Evolutionary conservation across 2,113 vertebrate genomes (phyloP).

Genomic region (Trichomycterus rosablanca): DNA sequence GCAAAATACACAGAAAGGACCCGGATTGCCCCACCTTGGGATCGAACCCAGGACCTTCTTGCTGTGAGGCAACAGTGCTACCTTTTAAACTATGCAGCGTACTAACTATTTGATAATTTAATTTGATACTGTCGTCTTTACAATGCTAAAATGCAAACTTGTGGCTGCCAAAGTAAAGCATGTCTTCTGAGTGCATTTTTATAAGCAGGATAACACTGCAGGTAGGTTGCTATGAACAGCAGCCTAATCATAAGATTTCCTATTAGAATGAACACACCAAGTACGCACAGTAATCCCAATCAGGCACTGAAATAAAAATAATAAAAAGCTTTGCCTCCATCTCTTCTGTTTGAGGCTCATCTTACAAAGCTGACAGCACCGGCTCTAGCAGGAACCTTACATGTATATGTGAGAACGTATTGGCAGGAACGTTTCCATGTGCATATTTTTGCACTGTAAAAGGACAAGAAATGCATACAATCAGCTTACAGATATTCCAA

Average conservation of each 20-base stretch:
- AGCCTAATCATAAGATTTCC: conserved; percentile 42
- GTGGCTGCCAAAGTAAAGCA: not conserved
- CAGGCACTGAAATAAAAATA: conserved; percentile 47
- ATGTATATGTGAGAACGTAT: conserved; percentile 2
- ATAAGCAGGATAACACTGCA: not conserved
- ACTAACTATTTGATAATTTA: no score
- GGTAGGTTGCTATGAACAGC: not conserved
- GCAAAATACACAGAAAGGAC: no score
- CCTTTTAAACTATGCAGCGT: no score
- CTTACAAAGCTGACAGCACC: conserved; percentile 37
- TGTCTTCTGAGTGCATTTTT: not conserved
- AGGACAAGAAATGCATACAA: no score
- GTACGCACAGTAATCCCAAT: conserved; percentile 35
- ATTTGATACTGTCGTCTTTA: not conserved
- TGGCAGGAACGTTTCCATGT: conserved; percentile 19
- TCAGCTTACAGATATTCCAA: no score
- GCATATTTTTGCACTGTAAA: conserved; percentile 20
- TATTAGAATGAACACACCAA: conserved; percentile 31
- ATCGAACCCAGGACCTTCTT: no score
- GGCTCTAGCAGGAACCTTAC: conserved; percentile 29
- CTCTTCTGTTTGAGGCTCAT: conserved; percentile 21
- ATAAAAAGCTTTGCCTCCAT: conserved; percentile 46
- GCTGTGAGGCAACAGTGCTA: no score
- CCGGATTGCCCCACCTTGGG: no score
- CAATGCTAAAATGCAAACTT: not conserved